Evolutionary conservation across 1,140 invertebrate genomes (phyloP), one percentile per base, ranked within the genome.

Genomic region (Telenomus remus): DNA sequence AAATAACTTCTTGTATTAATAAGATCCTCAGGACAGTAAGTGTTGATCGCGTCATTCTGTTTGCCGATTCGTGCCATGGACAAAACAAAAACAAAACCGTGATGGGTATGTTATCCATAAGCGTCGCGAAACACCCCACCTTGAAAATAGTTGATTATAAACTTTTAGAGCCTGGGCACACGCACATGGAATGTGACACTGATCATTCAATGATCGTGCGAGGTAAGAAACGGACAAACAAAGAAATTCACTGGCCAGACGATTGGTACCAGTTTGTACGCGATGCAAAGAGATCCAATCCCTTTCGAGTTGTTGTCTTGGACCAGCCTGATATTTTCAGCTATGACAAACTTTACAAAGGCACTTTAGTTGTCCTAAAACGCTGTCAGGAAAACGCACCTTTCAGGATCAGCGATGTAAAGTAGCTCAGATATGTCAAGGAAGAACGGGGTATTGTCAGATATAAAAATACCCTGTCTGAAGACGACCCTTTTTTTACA

Each of bases 71-170:
- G 11, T 85, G 84, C 43, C 3, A 43, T 16, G 80, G 83, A 9
- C 85, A 85, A 55, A 86, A 84, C 59, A 84, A 83, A 73, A 85
- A 85, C 48, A 63, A 59, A 33, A 71, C 76, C 50, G 42, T 83
- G 10, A 33, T 61, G 49, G 65, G 63, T 13, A 80, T 83, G 80
- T 79, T 79, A 42, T 59, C 76, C 6, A 34, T 47, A n/a, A 13
- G 43, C 2, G 47, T 80, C 8, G 16, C 57, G 12, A 56, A 75
- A 15, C 55, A 68, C 47, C 49, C 48, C 11, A 69, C 55, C 35
- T 4, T 77, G 57, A 19, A 79, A 60, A 42, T 39, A 4, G 68
- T 86, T 34, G 78, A 84, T 39, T 84, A 86, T 44, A 84, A 84
- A 39, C 85, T 85, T 76, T 13, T 85, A 15, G 76, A 27, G 3